A percentile compares a stretch with the other conserved stretches of the same genome.
phyloP scores from a whole-genome alignment of 2,113 vertebrate genomes.

The Maylandia zebra region DNA sequence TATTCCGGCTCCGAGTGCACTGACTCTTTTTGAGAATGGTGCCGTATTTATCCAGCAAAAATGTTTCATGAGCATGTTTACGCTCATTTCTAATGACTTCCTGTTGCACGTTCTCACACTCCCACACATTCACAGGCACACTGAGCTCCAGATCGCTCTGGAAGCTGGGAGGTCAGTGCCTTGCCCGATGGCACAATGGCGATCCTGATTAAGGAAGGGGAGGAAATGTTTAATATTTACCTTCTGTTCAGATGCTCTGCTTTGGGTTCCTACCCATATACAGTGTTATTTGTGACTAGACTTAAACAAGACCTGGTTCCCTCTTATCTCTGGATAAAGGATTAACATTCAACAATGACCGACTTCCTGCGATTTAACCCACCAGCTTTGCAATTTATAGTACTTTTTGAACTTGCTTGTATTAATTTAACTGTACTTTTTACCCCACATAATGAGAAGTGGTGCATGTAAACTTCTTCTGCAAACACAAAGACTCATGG shows the following conservation, averaged over 20 bases:
- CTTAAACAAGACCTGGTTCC: neutral
- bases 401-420: neutral
- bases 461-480: neutral
- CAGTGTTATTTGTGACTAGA: neutral
- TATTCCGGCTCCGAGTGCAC: conserved; percentile 24
- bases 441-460: neutral
- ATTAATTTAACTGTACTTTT: neutral
- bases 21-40: conserved; percentile 38
- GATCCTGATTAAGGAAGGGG: neutral
- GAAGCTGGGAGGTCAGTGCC: neutral
- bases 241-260: neutral
- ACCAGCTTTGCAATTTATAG: neutral
- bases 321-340: neutral
- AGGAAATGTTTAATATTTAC: neutral
- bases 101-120: conserved; percentile 53
- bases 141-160: neutral
- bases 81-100: conserved; percentile 53
- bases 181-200: neutral
- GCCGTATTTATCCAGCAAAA: conserved; percentile 34
- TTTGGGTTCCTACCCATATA: neutral
- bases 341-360: neutral
- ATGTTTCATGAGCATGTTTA: conserved; percentile 50
- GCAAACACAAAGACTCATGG: neutral
- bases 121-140: conserved; percentile 8
- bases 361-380: neutral